A percentile compares a stretch with the other conserved stretches of the same genome.
Evolutionary conservation across 2,797 vertebrate species (phyloP).

Genomic region (Urosaurus nigricauda): DNA sequence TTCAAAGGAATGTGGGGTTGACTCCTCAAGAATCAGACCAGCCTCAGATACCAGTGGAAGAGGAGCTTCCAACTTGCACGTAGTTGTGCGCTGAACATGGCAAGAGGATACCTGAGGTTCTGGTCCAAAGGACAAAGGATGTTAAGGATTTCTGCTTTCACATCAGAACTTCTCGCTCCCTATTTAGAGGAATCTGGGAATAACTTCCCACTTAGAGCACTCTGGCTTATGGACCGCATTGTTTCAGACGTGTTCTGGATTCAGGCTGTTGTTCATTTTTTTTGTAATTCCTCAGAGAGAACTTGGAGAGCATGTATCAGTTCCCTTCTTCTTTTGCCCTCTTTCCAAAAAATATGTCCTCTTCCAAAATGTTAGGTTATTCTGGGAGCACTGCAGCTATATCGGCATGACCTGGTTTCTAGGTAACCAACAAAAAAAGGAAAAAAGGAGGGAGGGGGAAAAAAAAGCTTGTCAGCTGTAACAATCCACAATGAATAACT

Average conservation of each 20-base stretch:
- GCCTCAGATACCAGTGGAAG: background rate
- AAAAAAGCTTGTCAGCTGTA: conserved; percentile 61
- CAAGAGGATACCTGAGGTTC: background rate
- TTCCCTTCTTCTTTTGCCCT: conserved; percentile 2
- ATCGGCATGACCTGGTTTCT: conserved; percentile 76
- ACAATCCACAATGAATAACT: conserved; percentile 70
- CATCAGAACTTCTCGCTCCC: background rate
- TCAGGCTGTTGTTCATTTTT: conserved; percentile 41
- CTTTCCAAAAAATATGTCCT: rapidly evolving
- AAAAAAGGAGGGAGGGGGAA: too few relatives aligned
- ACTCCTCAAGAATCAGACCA: too few relatives aligned
- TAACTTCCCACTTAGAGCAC: conserved; percentile 44
- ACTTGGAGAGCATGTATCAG: conserved; percentile 57
- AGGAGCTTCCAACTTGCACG: background rate
- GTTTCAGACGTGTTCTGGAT: conserved; percentile 71
- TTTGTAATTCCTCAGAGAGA: conserved; percentile 65
- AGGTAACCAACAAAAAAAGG: conserved; percentile 73
- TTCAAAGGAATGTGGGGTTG: background rate
- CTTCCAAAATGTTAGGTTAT: conserved; percentile 56
- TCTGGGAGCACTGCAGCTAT: conserved; percentile 57
- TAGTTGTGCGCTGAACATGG: background rate
- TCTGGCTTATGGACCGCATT: conserved; percentile 71
- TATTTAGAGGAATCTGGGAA: background rate
- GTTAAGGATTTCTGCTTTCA: background rate
- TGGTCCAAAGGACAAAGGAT: background rate